Base-by-base conservation (phyloP, 2,888 invertebrate genomes). In the Calephelis perditalis region DNA sequence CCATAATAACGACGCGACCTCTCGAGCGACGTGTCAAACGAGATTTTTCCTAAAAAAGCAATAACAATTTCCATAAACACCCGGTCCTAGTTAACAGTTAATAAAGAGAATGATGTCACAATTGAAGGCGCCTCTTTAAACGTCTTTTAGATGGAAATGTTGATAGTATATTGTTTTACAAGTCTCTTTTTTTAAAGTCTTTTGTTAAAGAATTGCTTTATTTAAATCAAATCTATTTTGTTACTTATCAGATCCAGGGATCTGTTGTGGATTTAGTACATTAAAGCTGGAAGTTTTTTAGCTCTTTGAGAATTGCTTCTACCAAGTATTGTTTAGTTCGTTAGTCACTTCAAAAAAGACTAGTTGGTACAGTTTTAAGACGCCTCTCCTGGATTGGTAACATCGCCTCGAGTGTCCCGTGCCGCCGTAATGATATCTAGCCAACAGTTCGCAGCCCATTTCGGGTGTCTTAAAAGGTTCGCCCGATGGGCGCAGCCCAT, bases 21-120 rank as follows among this genome's bases (percentile, higher is more conserved):
- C 77, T 75, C 83, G 62, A 65, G 68, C 68, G 76, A 84, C 86
- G 88, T 88, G 88, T 88, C 85, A 86, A 86, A 85, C 84, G 87
- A 84, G 81, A 73, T 78, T 84, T 86, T 84, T 84, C 81, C 81
- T 81, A 87, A 89, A 88, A 89, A 87, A 87, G 88, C 87, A 84
- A 89, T 90, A 89, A 89, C 89, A 89, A 89, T 90, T 89, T 89
- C 89, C 90, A 90, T 89, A 89, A 90, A 89, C 84, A 86, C 81
- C 84, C 81, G 79, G 77, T 82, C 79, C 87, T 86, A 89, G 86
- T 90, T 89, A 89, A 87, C 89, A 88, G 88, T 87, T 90, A 89
- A 90, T 90, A 89, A 89, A 88, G 86, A 76, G 78, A 84, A 84
- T 82, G 87, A 81, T 80, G 84, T 84, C 82, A 77, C 88, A 87